phyloP scores from a whole-genome alignment of 1,140 invertebrate genomes.

The Zaprionus africanus region DNA sequence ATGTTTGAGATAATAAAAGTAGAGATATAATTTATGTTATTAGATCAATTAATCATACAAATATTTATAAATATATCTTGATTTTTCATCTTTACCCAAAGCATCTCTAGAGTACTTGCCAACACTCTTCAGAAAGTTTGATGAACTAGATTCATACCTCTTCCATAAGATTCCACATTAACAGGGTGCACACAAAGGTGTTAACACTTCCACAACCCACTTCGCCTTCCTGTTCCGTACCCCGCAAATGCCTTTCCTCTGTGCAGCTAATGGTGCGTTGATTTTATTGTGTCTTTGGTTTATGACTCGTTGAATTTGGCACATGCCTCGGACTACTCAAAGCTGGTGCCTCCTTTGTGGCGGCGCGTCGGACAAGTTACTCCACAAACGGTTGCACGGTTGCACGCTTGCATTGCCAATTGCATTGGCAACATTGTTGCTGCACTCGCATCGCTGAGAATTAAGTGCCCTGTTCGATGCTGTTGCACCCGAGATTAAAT shows the following conservation, averaged over 20 bases:
- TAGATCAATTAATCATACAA: no score
- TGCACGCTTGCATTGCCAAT: slow-evolving; percentile 13
- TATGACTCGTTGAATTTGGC: slow-evolving; percentile 65
- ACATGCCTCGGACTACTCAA: slow-evolving; percentile 33
- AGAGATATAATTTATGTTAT: no score
- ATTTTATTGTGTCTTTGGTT: slow-evolving; percentile 79
- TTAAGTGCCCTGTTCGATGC: slow-evolving; percentile 63
- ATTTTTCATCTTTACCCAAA: no score
- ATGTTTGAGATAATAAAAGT: no score
- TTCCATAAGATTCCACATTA: not conserved
- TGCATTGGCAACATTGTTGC: slow-evolving; percentile 51
- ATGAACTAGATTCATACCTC: not conserved
- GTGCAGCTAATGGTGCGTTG: slow-evolving; percentile 50
- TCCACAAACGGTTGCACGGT: slow-evolving; percentile 15
- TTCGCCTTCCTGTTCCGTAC: not conserved
- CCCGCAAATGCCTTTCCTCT: not conserved
- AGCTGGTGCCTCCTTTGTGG: slow-evolving; percentile 31
- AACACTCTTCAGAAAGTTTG: no score
- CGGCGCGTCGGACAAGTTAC: slow-evolving; percentile 31
- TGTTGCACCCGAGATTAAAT: slow-evolving; percentile 56
- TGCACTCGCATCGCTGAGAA: slow-evolving; percentile 58
- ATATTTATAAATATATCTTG: no score
- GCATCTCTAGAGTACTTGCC: no score
- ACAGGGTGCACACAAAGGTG: not conserved
- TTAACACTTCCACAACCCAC: not conserved